Evolutionary conservation across 2,113 vertebrate genomes (phyloP).

Genomic region (Calypte anna): DNA sequence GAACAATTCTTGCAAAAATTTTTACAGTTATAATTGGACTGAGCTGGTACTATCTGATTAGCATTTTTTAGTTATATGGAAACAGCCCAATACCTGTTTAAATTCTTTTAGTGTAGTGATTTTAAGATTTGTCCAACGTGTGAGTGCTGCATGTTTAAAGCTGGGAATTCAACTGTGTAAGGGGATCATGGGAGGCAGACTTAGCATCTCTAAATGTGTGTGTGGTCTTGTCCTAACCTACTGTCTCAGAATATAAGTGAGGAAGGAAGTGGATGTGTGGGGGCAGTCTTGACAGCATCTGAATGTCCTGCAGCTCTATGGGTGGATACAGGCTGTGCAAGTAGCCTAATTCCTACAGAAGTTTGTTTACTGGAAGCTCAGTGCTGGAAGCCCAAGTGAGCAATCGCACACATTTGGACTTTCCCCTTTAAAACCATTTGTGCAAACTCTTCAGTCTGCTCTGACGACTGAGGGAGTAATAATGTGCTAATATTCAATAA

Average conservation of each 20-base stretch:
- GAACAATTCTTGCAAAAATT: not conserved
- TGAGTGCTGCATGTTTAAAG: not conserved
- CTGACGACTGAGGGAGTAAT: not conserved
- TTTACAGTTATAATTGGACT: not conserved
- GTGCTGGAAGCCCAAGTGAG: not conserved
- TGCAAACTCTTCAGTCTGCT: not conserved
- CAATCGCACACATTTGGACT: not conserved
- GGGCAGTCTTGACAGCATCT: fast-evolving
- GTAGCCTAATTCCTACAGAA: not conserved
- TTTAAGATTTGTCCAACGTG: not conserved
- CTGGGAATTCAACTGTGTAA: not conserved
- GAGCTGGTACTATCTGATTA: not conserved
- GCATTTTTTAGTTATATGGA: not conserved
- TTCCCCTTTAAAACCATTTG: not conserved
- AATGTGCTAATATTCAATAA: not conserved
- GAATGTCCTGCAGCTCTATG: not conserved
- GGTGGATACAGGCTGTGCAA: not conserved
- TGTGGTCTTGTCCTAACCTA: not conserved
- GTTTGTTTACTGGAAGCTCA: not conserved
- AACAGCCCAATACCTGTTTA: not conserved
- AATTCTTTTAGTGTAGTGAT: not conserved
- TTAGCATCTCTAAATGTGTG: not conserved
- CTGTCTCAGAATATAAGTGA: not conserved
- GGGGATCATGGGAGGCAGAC: not conserved
- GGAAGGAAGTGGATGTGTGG: not conserved